Evolutionary conservation across 2,888 invertebrate species (phyloP), one percentile per base, ranked within the genome.

Genomic region (Trypoxylon attenuatum): DNA sequence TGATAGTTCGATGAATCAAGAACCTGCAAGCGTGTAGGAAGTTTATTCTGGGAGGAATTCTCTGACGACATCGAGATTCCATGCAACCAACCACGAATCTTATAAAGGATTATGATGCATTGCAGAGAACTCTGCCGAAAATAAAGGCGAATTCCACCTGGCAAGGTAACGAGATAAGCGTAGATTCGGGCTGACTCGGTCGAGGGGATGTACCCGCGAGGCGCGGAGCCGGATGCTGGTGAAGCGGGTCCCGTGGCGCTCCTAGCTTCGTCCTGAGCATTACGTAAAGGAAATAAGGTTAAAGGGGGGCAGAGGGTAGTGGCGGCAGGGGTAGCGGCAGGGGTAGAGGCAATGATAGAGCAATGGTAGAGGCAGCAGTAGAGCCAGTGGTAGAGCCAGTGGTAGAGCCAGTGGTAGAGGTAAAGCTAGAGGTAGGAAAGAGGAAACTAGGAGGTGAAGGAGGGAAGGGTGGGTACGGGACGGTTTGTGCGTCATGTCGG

Each of bases 401-500:
- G n/a, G n/a, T n/a, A n/a, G n/a, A n/a, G n/a, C n/a, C n/a, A n/a
- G n/a, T n/a, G n/a, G n/a, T n/a, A n/a, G 27, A 8, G 23, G 22
- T 13, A 46, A 46, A 13, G 8, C n/a, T 23, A 23, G 22, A 46
- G 4, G 18, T 5, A 16, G n/a, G n/a, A n/a, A 41, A 19, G 21
- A 23, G 1, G 47, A 27, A 8, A 8, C n/a, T 4, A 10, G 10
- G 22, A 6, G 16, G 18, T 5, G 10, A 8, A 6, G 25, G 2
- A 18, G 18, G 5, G 43, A 42, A 8, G 41, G 29, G 38, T 23
- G 55, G 55, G 52, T 27, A 54, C 33, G 70, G 71, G 73, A 80
- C 76, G 78, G 81, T 72, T 76, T 77, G 79, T 79, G 81, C 82
- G 81, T 82, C 82, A 82, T 81, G 81, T 78, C 75, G 77, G 72